phyloP scores from a whole-genome alignment of 2,113 vertebrate genomes.

The Fulmarus glacialis region DNA sequence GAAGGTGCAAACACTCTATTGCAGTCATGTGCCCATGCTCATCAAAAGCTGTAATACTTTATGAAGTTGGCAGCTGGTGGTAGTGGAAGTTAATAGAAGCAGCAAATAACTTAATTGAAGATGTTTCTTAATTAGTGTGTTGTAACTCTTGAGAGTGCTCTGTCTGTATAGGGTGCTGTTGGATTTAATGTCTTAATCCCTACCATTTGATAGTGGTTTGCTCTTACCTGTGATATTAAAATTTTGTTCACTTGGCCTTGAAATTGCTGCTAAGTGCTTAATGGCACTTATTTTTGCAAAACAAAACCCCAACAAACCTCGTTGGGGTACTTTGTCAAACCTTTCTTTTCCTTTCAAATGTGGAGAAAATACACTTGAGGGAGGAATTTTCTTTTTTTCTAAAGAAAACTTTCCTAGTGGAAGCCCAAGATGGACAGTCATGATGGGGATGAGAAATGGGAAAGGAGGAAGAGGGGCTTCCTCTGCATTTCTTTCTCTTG shows the following conservation, averaged over 20 bases:
- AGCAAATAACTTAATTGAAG: conserved; percentile 68
- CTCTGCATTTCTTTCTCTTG: conserved; percentile 57
- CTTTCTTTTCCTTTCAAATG: background rate
- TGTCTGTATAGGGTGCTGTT: background rate
- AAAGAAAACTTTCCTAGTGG: background rate
- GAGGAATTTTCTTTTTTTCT: background rate
- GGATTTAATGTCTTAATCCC: conserved; percentile 52
- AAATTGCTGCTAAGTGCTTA: background rate
- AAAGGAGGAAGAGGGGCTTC: background rate
- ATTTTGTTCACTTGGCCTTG: background rate
- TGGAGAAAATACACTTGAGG: background rate
- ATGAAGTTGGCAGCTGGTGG: conserved; percentile 41
- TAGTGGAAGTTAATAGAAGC: conserved; percentile 56
- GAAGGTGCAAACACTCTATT: background rate
- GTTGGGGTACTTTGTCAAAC: background rate
- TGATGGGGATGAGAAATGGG: background rate
- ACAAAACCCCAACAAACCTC: background rate
- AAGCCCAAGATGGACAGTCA: background rate
- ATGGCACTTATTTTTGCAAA: background rate
- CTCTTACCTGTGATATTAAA: background rate
- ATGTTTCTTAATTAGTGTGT: conserved; percentile 59
- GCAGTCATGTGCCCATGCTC: background rate
- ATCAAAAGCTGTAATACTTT: conserved; percentile 19
- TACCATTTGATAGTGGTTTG: conserved; percentile 41
- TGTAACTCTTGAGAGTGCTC: conserved; percentile 37